phyloP scores from a whole-genome alignment of 2,888 invertebrate genomes.

The Cheilosia impressa region DNA sequence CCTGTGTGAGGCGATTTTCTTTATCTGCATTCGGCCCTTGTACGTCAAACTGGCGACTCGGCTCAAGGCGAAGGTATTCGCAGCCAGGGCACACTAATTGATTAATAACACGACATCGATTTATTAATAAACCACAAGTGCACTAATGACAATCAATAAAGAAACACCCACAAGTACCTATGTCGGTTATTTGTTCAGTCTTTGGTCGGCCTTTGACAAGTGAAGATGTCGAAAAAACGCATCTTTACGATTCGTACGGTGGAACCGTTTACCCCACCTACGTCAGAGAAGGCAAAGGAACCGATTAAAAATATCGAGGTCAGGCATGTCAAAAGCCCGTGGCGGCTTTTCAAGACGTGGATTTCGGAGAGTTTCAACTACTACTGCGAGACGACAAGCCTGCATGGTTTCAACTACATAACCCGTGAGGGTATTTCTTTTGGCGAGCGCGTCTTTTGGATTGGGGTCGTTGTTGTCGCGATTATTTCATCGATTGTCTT shows the following conservation, averaged over 20 bases:
- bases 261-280: conserved; percentile 45
- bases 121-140: conserved; percentile 56
- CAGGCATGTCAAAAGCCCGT: conserved; percentile 28
- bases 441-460: conserved; percentile 86
- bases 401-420: conserved; percentile 89
- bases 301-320: not conserved
- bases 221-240: conserved; percentile 50
- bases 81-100: conserved; percentile 34
- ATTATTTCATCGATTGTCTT: conserved; percentile 85
- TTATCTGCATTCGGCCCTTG: conserved; percentile 79
- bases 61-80: conserved; percentile 30
- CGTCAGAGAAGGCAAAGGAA: not conserved
- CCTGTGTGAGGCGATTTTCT: conserved; percentile 86
- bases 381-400: conserved; percentile 88
- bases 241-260: conserved; percentile 62
- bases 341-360: conserved; percentile 77
- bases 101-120: conserved; percentile 21
- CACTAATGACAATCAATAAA: conserved; percentile 37
- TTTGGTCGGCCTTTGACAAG: conserved; percentile 13
- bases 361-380: conserved; percentile 82
- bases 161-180: not conserved
- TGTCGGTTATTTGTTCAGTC: conserved; percentile 18
- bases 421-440: conserved; percentile 85
- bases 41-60: conserved; percentile 66
- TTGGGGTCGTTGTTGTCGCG: conserved; percentile 85